phyloP scores from a whole-genome alignment of 2,113 vertebrate genomes.

The Poicephalus gulielmi region DNA sequence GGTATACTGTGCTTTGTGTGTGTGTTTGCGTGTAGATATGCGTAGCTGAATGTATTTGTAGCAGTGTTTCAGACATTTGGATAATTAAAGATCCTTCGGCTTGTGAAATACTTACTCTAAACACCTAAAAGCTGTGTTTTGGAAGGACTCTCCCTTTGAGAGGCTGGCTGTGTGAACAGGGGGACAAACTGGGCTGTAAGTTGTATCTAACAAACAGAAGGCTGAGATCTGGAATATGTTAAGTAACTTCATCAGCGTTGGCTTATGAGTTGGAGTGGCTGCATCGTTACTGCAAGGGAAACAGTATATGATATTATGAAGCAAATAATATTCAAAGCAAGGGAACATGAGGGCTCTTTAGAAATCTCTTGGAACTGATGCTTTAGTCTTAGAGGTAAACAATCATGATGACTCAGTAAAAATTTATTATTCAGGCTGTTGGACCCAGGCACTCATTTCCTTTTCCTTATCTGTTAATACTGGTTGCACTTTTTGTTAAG shows the following conservation, averaged over 20 bases:
- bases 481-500: neutral
- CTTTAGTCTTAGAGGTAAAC: conserved; percentile 36
- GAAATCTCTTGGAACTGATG: conserved; percentile 12
- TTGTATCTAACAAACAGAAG: neutral
- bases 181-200: neutral
- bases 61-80: neutral
- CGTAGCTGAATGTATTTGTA: neutral
- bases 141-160: neutral
- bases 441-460: conserved; percentile 32
- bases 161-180: neutral
- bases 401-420: conserved; percentile 37
- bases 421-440: conserved; percentile 26
- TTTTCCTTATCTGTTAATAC: conserved; percentile 5
- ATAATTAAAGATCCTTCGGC: neutral
- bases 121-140: neutral
- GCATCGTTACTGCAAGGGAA: neutral
- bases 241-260: neutral
- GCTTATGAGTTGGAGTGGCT: neutral
- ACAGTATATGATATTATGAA: neutral
- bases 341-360: neutral
- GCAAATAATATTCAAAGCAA: neutral
- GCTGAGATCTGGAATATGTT: neutral
- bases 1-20: neutral
- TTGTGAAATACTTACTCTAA: neutral
- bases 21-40: neutral